Conservation (phyloP, 2,797 vertebrate species). For the Sparidentex hasta region DNA sequence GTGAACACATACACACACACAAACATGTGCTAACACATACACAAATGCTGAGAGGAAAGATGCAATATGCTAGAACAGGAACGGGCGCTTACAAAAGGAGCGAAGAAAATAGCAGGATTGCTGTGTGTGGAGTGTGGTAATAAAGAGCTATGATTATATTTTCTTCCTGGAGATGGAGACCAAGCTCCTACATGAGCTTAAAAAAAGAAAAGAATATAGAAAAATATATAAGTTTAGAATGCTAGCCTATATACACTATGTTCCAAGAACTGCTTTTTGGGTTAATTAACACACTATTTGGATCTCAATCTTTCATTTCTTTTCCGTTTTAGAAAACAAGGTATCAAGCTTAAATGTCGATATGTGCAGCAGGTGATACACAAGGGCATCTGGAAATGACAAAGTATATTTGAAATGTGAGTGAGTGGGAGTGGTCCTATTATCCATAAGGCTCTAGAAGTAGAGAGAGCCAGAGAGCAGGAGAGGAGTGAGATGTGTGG, state of each 20-base stretch:
- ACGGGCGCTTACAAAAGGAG: constrained; percentile 19
- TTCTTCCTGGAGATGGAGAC: not conserved
- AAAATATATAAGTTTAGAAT: not conserved
- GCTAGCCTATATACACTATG: not conserved
- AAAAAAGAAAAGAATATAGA: no score
- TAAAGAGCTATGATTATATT: constrained; percentile 32
- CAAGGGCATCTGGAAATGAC: constrained; percentile 54
- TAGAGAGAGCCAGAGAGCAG: constrained; percentile 63
- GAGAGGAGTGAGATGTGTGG: constrained; percentile 70
- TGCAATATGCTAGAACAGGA: constrained; percentile 40
- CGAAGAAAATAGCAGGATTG: constrained; percentile 17
- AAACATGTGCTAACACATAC: constrained; percentile 38
- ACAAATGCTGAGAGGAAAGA: constrained; percentile 34
- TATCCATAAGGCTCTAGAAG: constrained; percentile 67
- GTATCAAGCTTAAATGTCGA: constrained; percentile 14
- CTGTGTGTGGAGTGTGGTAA: constrained; percentile 1
- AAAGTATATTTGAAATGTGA: constrained; percentile 72
- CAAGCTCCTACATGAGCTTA: not conserved
- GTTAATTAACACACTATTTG: not conserved
- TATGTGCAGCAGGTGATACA: constrained; percentile 46
- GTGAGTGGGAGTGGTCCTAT: constrained; percentile 73
- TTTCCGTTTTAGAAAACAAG: constrained; percentile 12
- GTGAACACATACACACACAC: constrained; percentile 34
- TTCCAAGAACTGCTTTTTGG: not conserved
- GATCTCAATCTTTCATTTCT: constrained; percentile 6